phyloP scores from a whole-genome alignment of 1,140 invertebrate genomes.

The Pseudomyrmex flavicornis region DNA sequence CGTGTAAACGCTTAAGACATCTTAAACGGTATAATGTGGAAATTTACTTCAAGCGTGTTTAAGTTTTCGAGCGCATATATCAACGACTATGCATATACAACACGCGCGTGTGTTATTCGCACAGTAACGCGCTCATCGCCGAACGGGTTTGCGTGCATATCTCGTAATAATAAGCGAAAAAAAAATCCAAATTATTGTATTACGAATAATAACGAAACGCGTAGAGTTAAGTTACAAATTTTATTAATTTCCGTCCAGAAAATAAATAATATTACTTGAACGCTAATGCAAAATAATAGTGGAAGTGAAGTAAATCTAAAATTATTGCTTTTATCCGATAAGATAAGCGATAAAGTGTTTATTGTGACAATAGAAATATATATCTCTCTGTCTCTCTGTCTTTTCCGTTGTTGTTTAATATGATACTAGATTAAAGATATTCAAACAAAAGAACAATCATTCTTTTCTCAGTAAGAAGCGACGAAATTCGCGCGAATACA shows the following conservation, averaged over 20 bases:
- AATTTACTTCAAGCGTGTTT: constrained; percentile 41
- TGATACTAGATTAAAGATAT: constrained; percentile 39
- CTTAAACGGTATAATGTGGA: constrained; percentile 30
- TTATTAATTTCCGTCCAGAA: no score
- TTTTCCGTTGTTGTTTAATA: background rate
- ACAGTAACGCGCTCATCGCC: background rate
- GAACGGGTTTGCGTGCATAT: background rate
- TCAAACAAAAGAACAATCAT: constrained; percentile 3
- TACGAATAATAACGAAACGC: no score
- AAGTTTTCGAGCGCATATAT: constrained; percentile 21
- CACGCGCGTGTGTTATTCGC: background rate
- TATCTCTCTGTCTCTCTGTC: no score
- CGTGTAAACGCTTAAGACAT: constrained; percentile 37
- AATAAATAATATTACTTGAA: no score
- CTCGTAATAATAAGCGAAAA: background rate
- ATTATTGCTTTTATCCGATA: background rate
- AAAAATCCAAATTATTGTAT: no score
- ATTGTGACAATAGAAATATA: no score
- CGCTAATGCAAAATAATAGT: no score
- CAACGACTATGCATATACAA: constrained; percentile 6
- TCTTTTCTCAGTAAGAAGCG: constrained; percentile 26
- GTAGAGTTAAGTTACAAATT: no score
- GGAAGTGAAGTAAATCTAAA: no score
- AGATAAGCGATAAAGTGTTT: constrained; percentile 8
- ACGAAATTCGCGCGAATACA: background rate